Evolutionary conservation across 2,888 invertebrate species (phyloP).

Genomic region (Torymus tubicola): DNA sequence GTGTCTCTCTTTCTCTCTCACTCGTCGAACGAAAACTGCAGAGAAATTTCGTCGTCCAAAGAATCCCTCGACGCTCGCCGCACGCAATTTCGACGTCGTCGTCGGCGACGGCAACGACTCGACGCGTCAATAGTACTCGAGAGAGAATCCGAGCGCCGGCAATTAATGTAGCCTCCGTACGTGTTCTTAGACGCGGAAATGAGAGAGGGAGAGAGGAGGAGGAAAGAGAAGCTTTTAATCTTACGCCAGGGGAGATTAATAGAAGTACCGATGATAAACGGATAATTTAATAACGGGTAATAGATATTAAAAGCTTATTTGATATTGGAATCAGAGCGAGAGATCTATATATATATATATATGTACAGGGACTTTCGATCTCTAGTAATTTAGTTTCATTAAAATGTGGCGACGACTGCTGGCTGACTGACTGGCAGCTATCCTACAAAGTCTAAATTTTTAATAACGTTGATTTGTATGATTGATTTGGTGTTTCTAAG

Average conservation of each 20-base stretch:
- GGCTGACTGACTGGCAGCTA: too few species aligned
- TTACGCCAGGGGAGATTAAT: conserved; percentile 35
- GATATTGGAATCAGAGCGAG: conserved; percentile 16
- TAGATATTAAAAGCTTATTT: conserved; percentile 39
- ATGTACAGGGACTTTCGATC: neutral
- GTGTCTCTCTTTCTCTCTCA: too few species aligned
- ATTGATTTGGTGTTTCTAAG: too few species aligned
- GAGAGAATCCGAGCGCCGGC: conserved; percentile 42
- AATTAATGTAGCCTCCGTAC: conserved; percentile 30
- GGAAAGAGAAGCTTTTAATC: conserved; percentile 37
- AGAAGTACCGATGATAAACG: conserved; percentile 37
- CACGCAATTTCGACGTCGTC: conserved; percentile 28
- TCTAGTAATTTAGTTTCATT: conserved; percentile 32
- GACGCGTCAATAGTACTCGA: conserved; percentile 40
- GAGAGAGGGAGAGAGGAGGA: neutral
- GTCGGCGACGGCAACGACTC: neutral
- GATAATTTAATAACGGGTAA: conserved; percentile 45
- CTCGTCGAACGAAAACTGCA: neutral
- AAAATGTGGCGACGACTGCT: neutral
- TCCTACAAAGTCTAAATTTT: too few species aligned
- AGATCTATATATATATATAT: neutral
- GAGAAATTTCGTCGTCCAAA: conserved; percentile 1
- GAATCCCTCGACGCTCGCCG: neutral
- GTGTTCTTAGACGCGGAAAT: neutral
- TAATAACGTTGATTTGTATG: too few species aligned